A percentile compares a stretch with the other conserved stretches of the same genome.
phyloP scores from a whole-genome alignment of 35 echinoderm and acorn worm species.

The Diadema setosum region DNA sequence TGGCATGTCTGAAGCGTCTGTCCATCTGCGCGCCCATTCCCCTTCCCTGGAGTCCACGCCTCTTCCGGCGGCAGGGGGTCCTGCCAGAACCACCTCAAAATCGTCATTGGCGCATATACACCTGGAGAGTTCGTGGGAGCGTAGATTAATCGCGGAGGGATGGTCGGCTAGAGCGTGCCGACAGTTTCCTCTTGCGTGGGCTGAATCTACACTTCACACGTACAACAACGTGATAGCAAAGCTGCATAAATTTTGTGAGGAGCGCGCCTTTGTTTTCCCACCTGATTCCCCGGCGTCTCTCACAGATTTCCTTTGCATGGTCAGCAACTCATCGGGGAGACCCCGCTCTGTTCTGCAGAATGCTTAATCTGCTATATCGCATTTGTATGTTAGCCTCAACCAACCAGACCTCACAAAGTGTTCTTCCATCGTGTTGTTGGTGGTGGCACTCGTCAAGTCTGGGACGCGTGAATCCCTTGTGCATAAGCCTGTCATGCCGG shows the following conservation, averaged over 20 bases:
- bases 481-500: not conserved
- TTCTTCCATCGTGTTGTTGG: not conserved
- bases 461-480: not conserved
- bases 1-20: not conserved
- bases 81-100: not conserved
- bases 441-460: too few relatives aligned
- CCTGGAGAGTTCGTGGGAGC: not conserved
- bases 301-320: not conserved
- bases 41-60: not conserved
- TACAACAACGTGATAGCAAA: conserved; percentile 8
- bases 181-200: conserved; percentile 20
- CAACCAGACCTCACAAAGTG: not conserved
- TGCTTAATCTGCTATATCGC: not conserved
- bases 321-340: not conserved
- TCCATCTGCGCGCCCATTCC: not conserved
- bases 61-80: not conserved
- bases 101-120: not conserved
- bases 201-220: not conserved
- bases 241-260: not conserved
- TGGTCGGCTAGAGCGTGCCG: not conserved
- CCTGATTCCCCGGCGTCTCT: not conserved
- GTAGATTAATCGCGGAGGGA: not conserved
- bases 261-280: not conserved
- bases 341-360: not conserved
- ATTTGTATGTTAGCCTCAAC: not conserved